Evolutionary conservation across 2,113 vertebrate species (phyloP), one percentile per base, ranked within the genome.

Genomic region (Peromyscus californicus): DNA sequence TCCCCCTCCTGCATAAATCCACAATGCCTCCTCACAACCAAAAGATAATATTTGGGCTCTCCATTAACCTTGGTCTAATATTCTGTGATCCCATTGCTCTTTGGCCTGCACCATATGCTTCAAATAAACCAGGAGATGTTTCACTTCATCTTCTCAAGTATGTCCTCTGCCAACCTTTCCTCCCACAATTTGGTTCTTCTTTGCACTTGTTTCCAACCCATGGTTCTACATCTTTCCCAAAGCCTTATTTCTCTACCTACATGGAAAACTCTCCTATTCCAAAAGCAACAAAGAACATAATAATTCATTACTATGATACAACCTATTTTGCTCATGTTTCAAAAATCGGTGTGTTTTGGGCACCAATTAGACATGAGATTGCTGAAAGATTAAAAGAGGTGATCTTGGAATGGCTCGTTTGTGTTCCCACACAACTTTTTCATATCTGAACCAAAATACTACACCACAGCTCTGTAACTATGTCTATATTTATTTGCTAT

Each of bases 371-470:
- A 74, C 16, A 63, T 45, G 45, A 91, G 29, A 91, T 6, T 26
- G 74, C 19, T 36, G 42, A 86, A 7, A 80, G 26, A 59, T 70
- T 26, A 76, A 76, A 42, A 22, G 6, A 10, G 7, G 26, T 45
- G 19, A 82, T 2, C 39, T 51, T 80, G 22, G 8, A 82, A 82
- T 29, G 48, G n/a, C 1, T 57, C 19, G 65, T 93, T 29, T 91
- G 7, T 84, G 85, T 75, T 87, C 45, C 29, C 36, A n/a, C 17
- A 54, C 16, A 87, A 42, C 6, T 48, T 92, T 87, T 65, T n/a
- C 36, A 57, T 21, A 59, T 80, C 57, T 88, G 9, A 92, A 91
- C 63, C 84, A 75, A 92, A 94, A 89, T 45, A 42, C 51, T 89
- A 45, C 59, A 82, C 82, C n/a, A 65, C 7, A 83, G 26, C 51